Evolutionary conservation across 2,888 invertebrate species (phyloP), one percentile per base, ranked within the genome.

Genomic region (Tetragnatha montana): DNA sequence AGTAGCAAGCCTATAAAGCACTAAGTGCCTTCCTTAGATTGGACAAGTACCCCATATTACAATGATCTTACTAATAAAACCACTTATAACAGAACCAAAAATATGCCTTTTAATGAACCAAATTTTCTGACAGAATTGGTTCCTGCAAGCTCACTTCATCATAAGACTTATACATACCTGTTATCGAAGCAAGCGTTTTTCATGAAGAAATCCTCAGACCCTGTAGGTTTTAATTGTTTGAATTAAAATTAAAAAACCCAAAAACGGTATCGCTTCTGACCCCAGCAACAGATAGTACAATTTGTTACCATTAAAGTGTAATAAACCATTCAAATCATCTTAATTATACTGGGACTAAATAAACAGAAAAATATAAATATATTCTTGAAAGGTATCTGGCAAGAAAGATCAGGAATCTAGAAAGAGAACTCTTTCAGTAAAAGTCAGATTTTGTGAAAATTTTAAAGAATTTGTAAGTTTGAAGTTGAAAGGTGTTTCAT

Each of bases 381-480:
- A 78, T 78, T 73, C 69, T 76, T 79, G 47, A 74, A 73, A 78
- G 71, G 68, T 70, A 73, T 74, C 79, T 68, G 80, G 3, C 50
- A 71, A 8, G 22, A 74, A 73, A 60, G 50, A 70, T 81, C 49
- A 50, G 70, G 71, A 60, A 81, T 89, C 89, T 89, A 89, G 70
- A 89, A 89, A 89, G 89, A 89, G 78, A 85, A 89, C 71, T 89
- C 84, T 79, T 89, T 89, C 89, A 89, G 85, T 85, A 89, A 89
- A 17, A 81, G 84, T 17, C 35, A 83, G 79, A 68, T 19, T 22
- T 6, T 17, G 60, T 35, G 1, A n/a, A n/a, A n/a, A n/a, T n/a
- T n/a, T n/a, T n/a, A n/a, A n/a, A n/a, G n/a, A 35, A 35, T 35
- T 35, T 35, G 35, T 35, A 35, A 35, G 35, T 35, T 35, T 35